Conservation (phyloP, 2,113 vertebrate species). For the Ranitomeya imitator region DNA sequence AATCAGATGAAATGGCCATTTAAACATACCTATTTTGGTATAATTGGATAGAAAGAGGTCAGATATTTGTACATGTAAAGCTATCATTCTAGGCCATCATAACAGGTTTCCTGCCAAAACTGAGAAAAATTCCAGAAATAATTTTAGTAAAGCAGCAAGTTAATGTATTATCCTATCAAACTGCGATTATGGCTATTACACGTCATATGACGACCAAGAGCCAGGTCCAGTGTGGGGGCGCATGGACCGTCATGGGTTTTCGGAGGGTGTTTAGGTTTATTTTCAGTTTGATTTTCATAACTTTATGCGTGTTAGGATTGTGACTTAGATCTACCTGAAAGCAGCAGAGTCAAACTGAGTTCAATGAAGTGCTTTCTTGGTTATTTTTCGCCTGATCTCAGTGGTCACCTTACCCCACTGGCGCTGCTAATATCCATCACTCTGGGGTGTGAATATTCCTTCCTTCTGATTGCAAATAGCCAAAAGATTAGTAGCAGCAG, state of each 20-base stretch:
- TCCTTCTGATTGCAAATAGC: conserved; percentile 69
- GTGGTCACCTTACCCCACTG: conserved; percentile 48
- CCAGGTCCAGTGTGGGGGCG: conserved; percentile 12
- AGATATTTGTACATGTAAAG: neutral
- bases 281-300: conserved; percentile 53
- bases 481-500: conserved; percentile 75
- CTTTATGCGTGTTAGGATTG: conserved; percentile 45
- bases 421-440: conserved; percentile 62
- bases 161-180: neutral
- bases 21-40: too few relatives aligned
- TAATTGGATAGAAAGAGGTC: too few relatives aligned
- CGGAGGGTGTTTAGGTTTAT: conserved; percentile 53
- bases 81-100: neutral
- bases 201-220: conserved; percentile 51
- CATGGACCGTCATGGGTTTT: neutral
- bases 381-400: conserved; percentile 56
- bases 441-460: conserved; percentile 66
- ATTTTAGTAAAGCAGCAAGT: neutral
- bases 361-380: conserved; percentile 59
- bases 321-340: conserved; percentile 52
- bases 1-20: too few relatives aligned
- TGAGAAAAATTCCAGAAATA: neutral
- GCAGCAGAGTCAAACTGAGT: conserved; percentile 63
- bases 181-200: neutral
- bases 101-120: too few relatives aligned